Conservation (phyloP, 2,113 vertebrate species). For the Todiramphus chloris region DNA sequence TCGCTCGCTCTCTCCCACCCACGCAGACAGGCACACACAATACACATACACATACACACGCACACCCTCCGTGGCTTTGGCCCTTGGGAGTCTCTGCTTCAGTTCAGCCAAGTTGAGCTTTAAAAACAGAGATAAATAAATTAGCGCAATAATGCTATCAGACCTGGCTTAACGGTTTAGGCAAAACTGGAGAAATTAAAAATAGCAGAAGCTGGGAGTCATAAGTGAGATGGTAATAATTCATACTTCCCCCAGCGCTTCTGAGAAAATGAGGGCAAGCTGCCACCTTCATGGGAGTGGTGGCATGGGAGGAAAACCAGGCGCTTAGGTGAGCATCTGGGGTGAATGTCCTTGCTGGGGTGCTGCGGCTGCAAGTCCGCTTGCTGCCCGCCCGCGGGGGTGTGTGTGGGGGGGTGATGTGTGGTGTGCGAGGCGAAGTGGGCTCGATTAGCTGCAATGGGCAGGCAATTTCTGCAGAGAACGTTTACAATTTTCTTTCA, state of each 20-base stretch:
- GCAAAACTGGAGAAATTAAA: background rate
- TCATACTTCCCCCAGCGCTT: background rate
- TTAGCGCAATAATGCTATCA: background rate
- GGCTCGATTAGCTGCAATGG: conserved; percentile 70
- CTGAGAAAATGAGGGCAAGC: background rate
- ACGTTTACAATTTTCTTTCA: conserved; percentile 75
- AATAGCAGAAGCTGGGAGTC: background rate
- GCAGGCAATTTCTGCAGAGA: conserved; percentile 70
- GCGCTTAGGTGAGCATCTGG: background rate
- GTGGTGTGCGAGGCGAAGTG: background rate
- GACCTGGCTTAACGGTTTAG: conserved; percentile 18
- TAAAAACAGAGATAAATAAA: background rate
- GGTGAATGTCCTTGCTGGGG: background rate
- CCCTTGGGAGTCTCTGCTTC: background rate
- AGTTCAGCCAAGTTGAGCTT: background rate
- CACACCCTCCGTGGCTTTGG: background rate
- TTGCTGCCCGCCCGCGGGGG: background rate
- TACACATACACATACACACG: background rate
- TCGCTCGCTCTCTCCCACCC: background rate
- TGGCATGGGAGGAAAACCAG: background rate
- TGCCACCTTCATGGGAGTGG: background rate
- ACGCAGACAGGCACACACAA: background rate
- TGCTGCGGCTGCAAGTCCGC: background rate
- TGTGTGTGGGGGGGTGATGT: background rate
- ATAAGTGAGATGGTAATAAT: background rate